These are phyloP conservation scores for Hemiprocne comata DNA, from an alignment of 2,113 vertebrate species.

Conservation along the genomic window DNA sequence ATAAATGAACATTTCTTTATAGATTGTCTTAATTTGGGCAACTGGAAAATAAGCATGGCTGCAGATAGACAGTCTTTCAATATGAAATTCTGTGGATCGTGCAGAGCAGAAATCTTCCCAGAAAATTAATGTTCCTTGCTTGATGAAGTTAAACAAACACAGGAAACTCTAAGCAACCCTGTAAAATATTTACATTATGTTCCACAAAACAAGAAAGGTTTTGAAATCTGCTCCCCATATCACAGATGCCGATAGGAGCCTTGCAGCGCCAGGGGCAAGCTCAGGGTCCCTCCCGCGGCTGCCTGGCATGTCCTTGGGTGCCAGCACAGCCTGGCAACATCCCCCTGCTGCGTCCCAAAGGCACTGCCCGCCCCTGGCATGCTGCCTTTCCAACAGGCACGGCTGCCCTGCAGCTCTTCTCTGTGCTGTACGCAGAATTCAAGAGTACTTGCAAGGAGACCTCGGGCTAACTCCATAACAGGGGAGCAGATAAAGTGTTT, in stretches of 20 bases:
- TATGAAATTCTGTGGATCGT: background rate
- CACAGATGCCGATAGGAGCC: rapidly evolving
- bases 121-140: conserved; percentile 31
- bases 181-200: background rate
- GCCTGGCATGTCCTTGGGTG: rapidly evolving
- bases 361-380: background rate
- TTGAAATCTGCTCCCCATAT: rapidly evolving
- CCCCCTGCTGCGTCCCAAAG: background rate
- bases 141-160: conserved; percentile 13
- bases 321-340: background rate
- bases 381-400: rapidly evolving
- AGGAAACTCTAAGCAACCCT: conserved; percentile 11
- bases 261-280: rapidly evolving
- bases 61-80: conserved; percentile 39
- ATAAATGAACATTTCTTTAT: conserved; percentile 85
- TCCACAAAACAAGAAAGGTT: background rate
- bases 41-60: conserved; percentile 69
- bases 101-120: conserved; percentile 26
- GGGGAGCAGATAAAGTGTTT: background rate
- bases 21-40: conserved; percentile 79
- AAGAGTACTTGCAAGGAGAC: background rate
- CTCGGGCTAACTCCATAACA: background rate
- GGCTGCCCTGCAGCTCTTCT: background rate
- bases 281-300: rapidly evolving
- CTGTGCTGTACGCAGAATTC: rapidly evolving